phyloP scores from a whole-genome alignment of 2,888 invertebrate genomes.

The Entomobrya proxima region DNA sequence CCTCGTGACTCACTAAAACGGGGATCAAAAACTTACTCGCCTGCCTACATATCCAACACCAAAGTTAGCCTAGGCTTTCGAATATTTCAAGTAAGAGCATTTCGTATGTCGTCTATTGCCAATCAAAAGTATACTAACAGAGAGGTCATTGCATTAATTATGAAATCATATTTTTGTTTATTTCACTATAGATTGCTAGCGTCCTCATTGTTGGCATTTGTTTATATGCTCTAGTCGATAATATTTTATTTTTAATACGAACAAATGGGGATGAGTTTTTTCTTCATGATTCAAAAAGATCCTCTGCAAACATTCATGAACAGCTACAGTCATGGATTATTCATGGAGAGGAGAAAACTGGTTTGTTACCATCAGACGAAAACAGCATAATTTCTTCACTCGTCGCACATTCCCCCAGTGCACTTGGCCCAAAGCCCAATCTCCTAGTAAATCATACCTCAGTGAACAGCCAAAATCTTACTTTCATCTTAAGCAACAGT shows the following conservation, averaged over 20 bases:
- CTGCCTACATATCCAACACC: not conserved
- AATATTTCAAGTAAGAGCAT: constrained; percentile 58
- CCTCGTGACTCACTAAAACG: constrained; percentile 48
- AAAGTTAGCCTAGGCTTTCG: constrained; percentile 57
- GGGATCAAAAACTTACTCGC: constrained; percentile 37
- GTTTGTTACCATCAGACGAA: not conserved
- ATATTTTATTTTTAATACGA: constrained; percentile 68
- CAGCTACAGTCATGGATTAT: constrained; percentile 72
- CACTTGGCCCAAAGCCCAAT: constrained; percentile 30
- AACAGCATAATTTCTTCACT: constrained; percentile 25
- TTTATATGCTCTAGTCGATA: constrained; percentile 74
- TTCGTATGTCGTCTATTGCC: not conserved
- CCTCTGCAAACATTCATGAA: constrained; percentile 63
- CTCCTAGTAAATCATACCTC: constrained; percentile 43
- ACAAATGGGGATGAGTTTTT: constrained; percentile 40
- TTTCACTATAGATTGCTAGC: constrained; percentile 68
- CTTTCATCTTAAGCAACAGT: constrained; percentile 72
- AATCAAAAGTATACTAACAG: not conserved
- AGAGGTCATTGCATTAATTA: not conserved
- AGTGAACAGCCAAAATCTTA: constrained; percentile 70
- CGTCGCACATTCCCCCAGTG: constrained; percentile 42
- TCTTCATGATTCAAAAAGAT: constrained; percentile 25
- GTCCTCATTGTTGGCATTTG: constrained; percentile 71
- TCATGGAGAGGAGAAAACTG: constrained; percentile 51
- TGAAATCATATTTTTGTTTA: not conserved